Evolutionary conservation across 1,140 invertebrate species (phyloP), one percentile per base, ranked within the genome.

Genomic region (Fopius arisanus): DNA sequence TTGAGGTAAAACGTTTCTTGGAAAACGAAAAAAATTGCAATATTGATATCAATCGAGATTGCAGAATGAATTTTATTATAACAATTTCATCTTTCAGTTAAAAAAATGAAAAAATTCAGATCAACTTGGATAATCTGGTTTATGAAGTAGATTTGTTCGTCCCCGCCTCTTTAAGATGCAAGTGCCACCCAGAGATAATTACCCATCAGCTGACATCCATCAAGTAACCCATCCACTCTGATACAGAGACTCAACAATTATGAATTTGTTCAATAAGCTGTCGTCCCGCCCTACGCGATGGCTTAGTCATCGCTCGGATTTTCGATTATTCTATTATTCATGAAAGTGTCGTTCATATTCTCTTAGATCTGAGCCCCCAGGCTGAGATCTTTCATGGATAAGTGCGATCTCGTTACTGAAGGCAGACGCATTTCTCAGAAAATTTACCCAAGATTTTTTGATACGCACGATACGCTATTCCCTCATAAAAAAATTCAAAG

Each of bases 171-270:
- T n/a, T 2, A 28, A 62, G 51, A 63, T 63, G 29, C 51, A 75
- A 62, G 66, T 70, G 33, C 62, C 77, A 33, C 79, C 78, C 5
- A 19, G 70, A 7, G 78, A 81, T 74, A 80, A 81, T 76, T 82
- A 75, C 43, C 72, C 76, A 59, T 73, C 77, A 37, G 40, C 76
- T 59, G 75, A 74, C 14, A 77, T 41, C 54, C 62, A 37, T 74
- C 21, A 70, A 74, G 33, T 68, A 43, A 16, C 37, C 66, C 79
- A 77, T 74, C 81, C 81, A 23, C 74, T 80, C 9, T 82, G 81
- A 80, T 82, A 79, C 75, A 82, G 78, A 72, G 76, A 81, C 72
- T 76, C 78, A 54, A 76, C 74, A 70, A 68, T 72, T 80, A 73
- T 77, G 76, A 80, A 59, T 72, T 3, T 10, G 2, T 28, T 5